These are phyloP conservation scores for Pseudococcus jackbeardsleyi DNA, from an alignment of 2,888 invertebrate species.

Conservation along the genomic window DNA sequence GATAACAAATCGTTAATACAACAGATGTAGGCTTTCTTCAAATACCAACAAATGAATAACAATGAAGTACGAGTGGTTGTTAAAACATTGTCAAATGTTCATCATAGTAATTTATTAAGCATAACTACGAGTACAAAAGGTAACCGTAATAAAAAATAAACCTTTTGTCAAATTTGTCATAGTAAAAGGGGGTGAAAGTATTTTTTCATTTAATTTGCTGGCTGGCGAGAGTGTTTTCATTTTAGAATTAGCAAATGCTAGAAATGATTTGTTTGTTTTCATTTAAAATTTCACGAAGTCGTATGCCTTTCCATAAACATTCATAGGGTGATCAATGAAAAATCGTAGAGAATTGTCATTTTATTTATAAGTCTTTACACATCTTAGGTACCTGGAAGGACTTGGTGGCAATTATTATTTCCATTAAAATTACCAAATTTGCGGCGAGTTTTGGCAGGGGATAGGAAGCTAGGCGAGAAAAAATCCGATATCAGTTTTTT, in stretches of 20 bases:
- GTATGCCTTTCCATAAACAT: background rate
- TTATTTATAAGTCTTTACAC: too few relatives aligned
- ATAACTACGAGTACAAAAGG: background rate
- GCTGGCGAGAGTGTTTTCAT: background rate
- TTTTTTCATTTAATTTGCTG: background rate
- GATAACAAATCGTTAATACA: constrained; percentile 59
- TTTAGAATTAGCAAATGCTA: background rate
- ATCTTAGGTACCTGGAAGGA: too few relatives aligned
- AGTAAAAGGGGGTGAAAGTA: background rate
- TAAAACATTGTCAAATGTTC: constrained; percentile 50
- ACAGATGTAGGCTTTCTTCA: constrained; percentile 45
- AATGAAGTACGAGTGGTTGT: constrained; percentile 48
- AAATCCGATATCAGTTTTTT: too few relatives aligned
- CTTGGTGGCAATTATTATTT: too few relatives aligned
- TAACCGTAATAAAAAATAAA: constrained; percentile 6
- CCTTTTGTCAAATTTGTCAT: background rate
- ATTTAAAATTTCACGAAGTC: background rate
- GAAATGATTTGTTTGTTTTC: background rate
- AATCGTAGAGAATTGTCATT: too few relatives aligned
- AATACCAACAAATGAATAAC: constrained; percentile 21
- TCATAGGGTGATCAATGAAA: too few relatives aligned
- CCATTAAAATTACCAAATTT: too few relatives aligned
- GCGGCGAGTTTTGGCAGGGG: too few relatives aligned
- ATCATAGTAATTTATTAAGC: constrained; percentile 45
- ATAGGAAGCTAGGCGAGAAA: too few relatives aligned